A percentile compares a stretch with the other conserved stretches of the same genome.
phyloP scores from a whole-genome alignment of 30 jellyfish, hydroid and myxozoan genomes.

The Pelagia noctiluca region DNA sequence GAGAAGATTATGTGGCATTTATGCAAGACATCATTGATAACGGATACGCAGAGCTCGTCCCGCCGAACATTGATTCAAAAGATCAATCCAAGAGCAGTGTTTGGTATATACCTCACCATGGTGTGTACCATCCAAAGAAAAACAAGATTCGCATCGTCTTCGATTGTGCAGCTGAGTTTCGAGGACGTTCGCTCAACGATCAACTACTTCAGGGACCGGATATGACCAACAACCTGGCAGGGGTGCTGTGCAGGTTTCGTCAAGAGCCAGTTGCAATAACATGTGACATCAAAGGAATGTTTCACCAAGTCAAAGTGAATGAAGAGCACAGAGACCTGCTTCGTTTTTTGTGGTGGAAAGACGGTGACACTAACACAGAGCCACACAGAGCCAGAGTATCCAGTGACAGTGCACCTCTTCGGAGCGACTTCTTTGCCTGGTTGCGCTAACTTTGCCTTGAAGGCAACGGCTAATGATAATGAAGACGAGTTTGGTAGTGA shows the following conservation, averaged over 20 bases:
- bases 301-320: constrained; percentile 45
- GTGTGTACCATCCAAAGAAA: constrained; percentile 56
- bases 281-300: constrained; percentile 61
- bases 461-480: constrained; percentile 36
- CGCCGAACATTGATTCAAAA: neutral
- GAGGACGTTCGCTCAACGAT: constrained; percentile 27
- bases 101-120: constrained; percentile 55
- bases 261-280: constrained; percentile 32
- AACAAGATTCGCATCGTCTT: constrained; percentile 44
- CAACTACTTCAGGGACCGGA: constrained; percentile 59
- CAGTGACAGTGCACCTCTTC: constrained; percentile 44
- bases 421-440: constrained; percentile 55
- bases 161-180: constrained; percentile 35
- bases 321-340: constrained; percentile 38
- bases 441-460: constrained; percentile 51
- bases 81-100: constrained; percentile 20
- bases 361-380: constrained; percentile 27
- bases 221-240: constrained; percentile 38
- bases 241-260: constrained; percentile 50
- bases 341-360: constrained; percentile 65
- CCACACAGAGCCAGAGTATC: constrained; percentile 30
- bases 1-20: constrained; percentile 13
- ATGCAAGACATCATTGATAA: constrained; percentile 12
- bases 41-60: constrained; percentile 31
- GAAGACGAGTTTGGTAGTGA: constrained; percentile 17